Base-by-base conservation (phyloP, 2,113 vertebrate species). In the Axis porcinus region DNA sequence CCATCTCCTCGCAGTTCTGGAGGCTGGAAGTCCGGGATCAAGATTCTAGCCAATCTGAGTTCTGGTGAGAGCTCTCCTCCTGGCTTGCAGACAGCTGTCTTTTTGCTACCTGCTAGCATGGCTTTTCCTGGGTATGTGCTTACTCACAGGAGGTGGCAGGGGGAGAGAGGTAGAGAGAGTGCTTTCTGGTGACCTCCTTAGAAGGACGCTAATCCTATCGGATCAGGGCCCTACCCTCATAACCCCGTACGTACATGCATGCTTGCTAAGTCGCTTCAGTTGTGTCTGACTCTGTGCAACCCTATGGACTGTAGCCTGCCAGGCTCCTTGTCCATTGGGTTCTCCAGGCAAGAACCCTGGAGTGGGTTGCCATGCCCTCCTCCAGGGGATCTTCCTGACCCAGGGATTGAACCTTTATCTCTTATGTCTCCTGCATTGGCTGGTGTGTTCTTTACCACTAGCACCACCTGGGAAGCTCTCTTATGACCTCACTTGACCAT, bases 401-500 rank as follows among this genome's bases (percentile, higher is more conserved):
- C 23, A 25, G 21, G 70, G 36, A 43, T 27, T 43, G 23, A 43
- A 14, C 36, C 70, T 27, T 12, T 7, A 27, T 76, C 70, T 43
- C 23, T 14, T 43, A 27, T 7, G 70, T 25, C 70, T 76, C 70
- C 36, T 76, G 36, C 70, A 74, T 27, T 74, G 70, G 21, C 70
- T 7, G 36, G 12, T 25, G 36, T 25, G 23, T 76, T 74, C 70
- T 43, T 74, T 14, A 76, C 36, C 36, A 14, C 36, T 25, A 74
- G 36, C 11, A 6, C 5, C 67, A 40, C 67, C 36, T 76, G 70
- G 70, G 70, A 25, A 76, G 70, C 21, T 43, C 36, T 43, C 36
- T 89, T 82, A 52, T 81, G 90, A 57, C 30, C 43, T 58, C 50
- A 50, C 55, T 70, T 88, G 78, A 88, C 74, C 27, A 52, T 58